Conservation (phyloP, 2,113 vertebrate genomes). For the Sturnira hondurensis region DNA sequence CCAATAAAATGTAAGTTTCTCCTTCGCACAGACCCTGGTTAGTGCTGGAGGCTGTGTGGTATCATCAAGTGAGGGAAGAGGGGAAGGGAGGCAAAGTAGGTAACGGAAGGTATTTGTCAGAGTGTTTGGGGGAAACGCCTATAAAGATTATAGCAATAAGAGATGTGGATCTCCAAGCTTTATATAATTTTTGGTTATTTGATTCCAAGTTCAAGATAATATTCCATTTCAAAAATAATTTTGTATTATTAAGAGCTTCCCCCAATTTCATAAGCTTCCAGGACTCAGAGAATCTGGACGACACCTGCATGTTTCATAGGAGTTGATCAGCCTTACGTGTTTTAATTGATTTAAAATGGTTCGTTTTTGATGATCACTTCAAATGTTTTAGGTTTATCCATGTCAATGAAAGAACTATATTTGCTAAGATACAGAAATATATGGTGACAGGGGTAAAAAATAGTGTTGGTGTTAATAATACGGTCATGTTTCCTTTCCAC, state of each 20-base stretch:
- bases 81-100: neutral
- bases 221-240: neutral
- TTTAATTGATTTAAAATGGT: neutral
- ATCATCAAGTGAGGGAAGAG: neutral
- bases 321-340: neutral
- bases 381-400: neutral
- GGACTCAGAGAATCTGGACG: neutral
- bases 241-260: neutral
- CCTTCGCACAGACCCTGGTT: neutral
- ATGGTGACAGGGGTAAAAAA: neutral
- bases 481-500: neutral
- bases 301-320: neutral
- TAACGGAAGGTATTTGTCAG: neutral
- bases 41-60: rapidly evolving
- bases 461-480: neutral
- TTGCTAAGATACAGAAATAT: neutral
- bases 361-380: neutral
- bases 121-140: neutral
- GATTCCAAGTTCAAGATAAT: slow-evolving; percentile 2
- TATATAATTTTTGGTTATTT: neutral
- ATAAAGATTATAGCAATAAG: neutral
- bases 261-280: neutral
- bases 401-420: neutral
- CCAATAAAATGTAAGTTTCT: neutral
- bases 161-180: neutral